phyloP scores from a whole-genome alignment of 2,113 vertebrate genomes.

The Calonectris borealis region DNA sequence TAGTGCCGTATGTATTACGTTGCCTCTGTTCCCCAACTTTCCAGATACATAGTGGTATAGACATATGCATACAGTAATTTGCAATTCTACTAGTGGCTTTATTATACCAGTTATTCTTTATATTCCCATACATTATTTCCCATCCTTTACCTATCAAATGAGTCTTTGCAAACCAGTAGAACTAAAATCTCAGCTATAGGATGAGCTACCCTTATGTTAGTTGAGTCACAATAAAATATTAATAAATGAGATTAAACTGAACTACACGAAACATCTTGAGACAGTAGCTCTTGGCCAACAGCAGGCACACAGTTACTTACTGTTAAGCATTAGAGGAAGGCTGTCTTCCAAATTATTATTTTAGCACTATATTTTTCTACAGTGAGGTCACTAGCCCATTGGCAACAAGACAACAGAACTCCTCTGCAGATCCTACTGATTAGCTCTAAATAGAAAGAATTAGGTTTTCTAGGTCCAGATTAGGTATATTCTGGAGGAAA shows the following conservation, averaged over 20 bases:
- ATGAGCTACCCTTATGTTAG: not conserved
- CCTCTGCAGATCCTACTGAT: not conserved
- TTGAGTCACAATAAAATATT: not conserved
- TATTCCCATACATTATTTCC: not conserved
- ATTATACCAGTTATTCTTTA: not conserved
- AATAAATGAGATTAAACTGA: not conserved
- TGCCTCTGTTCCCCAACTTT: not conserved
- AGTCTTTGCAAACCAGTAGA: not conserved
- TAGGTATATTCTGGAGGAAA: not conserved
- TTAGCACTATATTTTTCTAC: not conserved
- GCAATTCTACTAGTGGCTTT: not conserved
- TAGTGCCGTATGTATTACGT: not conserved
- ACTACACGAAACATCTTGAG: not conserved
- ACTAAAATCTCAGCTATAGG: not conserved
- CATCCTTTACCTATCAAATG: not conserved
- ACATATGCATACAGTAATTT: not conserved
- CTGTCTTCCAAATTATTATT: not conserved
- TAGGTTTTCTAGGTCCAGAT: not conserved
- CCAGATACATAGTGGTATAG: not conserved
- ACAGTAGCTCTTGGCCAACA: not conserved
- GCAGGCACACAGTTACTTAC: not conserved
- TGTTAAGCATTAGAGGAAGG: not conserved
- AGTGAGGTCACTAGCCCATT: not conserved
- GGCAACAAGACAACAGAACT: not conserved
- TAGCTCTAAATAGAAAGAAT: not conserved